Base-by-base conservation (phyloP, 2,888 invertebrate genomes). In the Eurytoma californica region DNA sequence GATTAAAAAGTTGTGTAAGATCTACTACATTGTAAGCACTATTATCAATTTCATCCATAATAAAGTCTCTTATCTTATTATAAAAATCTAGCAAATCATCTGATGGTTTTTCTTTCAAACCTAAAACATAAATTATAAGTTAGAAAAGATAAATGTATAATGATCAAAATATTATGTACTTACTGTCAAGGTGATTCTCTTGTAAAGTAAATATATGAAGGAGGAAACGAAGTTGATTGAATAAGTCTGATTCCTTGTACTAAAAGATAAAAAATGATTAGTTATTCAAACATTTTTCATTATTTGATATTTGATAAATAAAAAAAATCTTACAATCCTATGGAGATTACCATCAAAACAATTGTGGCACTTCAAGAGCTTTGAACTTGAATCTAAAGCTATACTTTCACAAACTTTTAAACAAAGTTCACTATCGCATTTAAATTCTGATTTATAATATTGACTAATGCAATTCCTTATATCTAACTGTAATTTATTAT, bases 21-120 rank as follows among this genome's bases (percentile, higher is more conserved):
- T 72, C n/a, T 61, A 72, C 18, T 51, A 51, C 24, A 13, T 24
- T 47, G 24, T 72, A 72, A 61, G 60, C 72, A 72, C 61, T 72
- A n/a, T 51, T 61, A 51, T 72, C 51, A 13, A 61, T 51, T 51
- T 61, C n/a, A 18, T 61, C 49, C 13, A 61, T n/a, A 24, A 73
- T 55, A 16, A 73, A 63, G 55, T 73, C 72, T 63, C 24, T 65
- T 4, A 65, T 55, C 4, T 16, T 24, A 53, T 39, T 65, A 13
- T 73, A 63, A 55, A 18, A 0, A 2, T 65, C 16, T 47, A 9
- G 20, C 16, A 72, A 0, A 14, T 69, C 69, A 39, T 39, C 4
- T 13, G 53, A 5, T 53, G 13, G 28, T 12, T 51, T 51, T 30
- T 28, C 1, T 39, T 55, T 30, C 13, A 53, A 61, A 55, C n/a